Evolutionary conservation across 1,140 invertebrate species (phyloP).

Genomic region (Mesaphorura yosii): DNA sequence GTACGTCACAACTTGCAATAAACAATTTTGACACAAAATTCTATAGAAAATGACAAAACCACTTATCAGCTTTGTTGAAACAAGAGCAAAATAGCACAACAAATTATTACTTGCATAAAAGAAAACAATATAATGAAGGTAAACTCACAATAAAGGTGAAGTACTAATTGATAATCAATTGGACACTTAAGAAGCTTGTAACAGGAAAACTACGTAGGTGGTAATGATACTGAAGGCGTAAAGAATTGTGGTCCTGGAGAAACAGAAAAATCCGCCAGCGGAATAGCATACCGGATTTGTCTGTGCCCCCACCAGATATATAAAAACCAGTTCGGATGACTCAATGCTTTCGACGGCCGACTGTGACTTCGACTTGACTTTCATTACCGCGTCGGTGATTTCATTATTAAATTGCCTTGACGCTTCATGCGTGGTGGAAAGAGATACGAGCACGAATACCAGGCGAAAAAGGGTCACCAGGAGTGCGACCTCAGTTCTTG

Average conservation of each 20-base stretch:
- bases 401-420: constrained; percentile 11
- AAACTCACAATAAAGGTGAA: too few species aligned
- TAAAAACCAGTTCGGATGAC: constrained; percentile 11
- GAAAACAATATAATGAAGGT: too few species aligned
- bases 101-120: too few species aligned
- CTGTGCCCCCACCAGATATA: constrained; percentile 10
- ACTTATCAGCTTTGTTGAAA: too few species aligned
- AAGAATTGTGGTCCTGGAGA: constrained; percentile 16
- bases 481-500: neutral
- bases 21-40: too few species aligned
- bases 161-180: too few species aligned
- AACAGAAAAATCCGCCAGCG: constrained; percentile 24
- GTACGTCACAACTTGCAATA: too few species aligned
- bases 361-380: neutral
- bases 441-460: constrained; percentile 20
- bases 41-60: too few species aligned
- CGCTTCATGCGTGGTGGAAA: constrained; percentile 21
- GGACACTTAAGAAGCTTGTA: too few species aligned
- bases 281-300: constrained; percentile 19
- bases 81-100: too few species aligned
- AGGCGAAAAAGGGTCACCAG: constrained; percentile 4
- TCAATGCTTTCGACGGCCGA: neutral
- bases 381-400: constrained; percentile 2
- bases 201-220: constrained; percentile 27
- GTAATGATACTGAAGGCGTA: constrained; percentile 25